A percentile compares a stretch with the other conserved stretches of the same genome.
phyloP scores from a whole-genome alignment of 2,113 vertebrate species.

The Crotalus horridus region DNA sequence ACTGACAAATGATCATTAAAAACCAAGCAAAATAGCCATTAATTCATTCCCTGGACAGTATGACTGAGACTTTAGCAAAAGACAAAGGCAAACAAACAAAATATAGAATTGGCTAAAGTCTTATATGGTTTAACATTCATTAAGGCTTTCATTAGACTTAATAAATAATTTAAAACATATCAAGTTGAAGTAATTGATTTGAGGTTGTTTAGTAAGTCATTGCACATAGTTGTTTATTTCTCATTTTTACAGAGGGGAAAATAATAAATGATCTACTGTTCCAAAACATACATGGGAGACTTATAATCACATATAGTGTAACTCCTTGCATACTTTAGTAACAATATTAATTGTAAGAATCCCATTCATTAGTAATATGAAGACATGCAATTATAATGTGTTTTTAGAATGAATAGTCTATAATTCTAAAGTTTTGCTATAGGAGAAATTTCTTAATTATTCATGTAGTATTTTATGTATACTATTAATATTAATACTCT shows the following conservation, averaged over 20 bases:
- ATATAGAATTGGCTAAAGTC: not conserved
- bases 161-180: slow-evolving; percentile 54
- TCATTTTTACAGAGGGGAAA: slow-evolving; percentile 20
- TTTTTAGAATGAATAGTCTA: slow-evolving; percentile 52
- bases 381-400: slow-evolving; percentile 21
- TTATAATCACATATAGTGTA: slow-evolving; percentile 29
- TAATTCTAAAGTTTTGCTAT: slow-evolving; percentile 53
- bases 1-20: not conserved
- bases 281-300: slow-evolving; percentile 42
- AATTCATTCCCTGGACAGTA: not conserved
- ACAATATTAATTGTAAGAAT: slow-evolving; percentile 51
- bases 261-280: slow-evolving; percentile 35
- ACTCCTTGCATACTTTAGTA: slow-evolving; percentile 30
- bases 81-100: not conserved
- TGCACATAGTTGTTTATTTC: not conserved
- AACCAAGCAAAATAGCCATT: not conserved
- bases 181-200: not conserved
- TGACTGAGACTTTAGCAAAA: not conserved
- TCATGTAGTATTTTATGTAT: slow-evolving; percentile 35
- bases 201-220: slow-evolving; percentile 10
- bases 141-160: slow-evolving; percentile 33
- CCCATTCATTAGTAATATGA: slow-evolving; percentile 47
- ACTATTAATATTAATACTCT: slow-evolving; percentile 25
- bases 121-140: slow-evolving; percentile 2
- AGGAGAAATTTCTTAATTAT: slow-evolving; percentile 53